Evolutionary conservation across 2,113 vertebrate species (phyloP).

Genomic region (Thomomys bottae): DNA sequence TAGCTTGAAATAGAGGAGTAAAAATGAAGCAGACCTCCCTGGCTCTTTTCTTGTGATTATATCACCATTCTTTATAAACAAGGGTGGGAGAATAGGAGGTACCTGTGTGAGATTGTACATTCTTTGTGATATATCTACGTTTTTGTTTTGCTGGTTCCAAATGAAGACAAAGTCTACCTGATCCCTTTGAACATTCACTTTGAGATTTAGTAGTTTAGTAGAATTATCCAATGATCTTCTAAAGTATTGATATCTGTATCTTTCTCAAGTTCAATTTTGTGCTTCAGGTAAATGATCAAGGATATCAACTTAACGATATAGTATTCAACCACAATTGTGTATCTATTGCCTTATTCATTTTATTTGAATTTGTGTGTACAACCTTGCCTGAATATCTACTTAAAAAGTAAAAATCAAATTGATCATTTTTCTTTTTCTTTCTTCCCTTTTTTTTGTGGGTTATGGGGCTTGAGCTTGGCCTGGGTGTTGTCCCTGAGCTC

Average conservation of each 20-base stretch:
- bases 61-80: not conserved
- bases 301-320: not conserved
- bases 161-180: not conserved
- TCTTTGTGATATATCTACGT: not conserved
- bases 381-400: not conserved
- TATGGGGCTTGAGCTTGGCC: too few species aligned
- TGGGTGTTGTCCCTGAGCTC: too few species aligned
- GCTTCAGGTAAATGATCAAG: constrained; percentile 4
- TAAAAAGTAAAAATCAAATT: constrained; percentile 40
- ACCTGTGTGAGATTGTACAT: not conserved
- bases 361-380: not conserved
- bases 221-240: not conserved
- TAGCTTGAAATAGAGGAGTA: not conserved
- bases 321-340: not conserved
- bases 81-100: not conserved
- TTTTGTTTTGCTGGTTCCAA: not conserved
- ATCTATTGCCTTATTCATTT: not conserved
- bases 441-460: too few species aligned
- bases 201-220: not conserved
- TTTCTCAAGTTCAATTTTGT: constrained; percentile 5
- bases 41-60: not conserved
- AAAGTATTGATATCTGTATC: constrained; percentile 29
- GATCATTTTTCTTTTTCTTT: not conserved
- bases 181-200: not conserved
- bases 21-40: not conserved